Evolutionary conservation across 2,113 vertebrate genomes (phyloP).

Genomic region (Onychostoma macrolepis): DNA sequence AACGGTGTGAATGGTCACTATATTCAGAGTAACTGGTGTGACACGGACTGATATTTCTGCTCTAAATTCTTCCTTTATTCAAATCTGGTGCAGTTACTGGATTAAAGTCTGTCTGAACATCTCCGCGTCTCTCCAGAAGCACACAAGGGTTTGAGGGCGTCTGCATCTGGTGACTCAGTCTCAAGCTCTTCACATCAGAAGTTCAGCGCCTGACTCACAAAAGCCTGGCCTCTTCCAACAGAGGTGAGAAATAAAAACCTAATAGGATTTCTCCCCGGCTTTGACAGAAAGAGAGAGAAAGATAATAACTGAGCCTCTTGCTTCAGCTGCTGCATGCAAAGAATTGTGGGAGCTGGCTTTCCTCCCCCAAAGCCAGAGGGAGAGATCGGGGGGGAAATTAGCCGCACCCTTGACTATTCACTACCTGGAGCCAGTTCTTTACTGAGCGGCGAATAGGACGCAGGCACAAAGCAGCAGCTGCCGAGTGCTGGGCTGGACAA

Average conservation of each 20-base stretch:
- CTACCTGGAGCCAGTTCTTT: conserved; percentile 39
- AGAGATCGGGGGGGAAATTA: conserved; percentile 36
- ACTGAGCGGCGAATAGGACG: conserved; percentile 36
- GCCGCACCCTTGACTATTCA: conserved; percentile 39
- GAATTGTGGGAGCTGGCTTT: conserved; percentile 3
- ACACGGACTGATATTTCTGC: not conserved
- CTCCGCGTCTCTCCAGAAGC: not conserved
- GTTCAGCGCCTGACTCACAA: not conserved
- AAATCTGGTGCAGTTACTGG: not conserved
- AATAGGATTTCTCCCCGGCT: conserved; percentile 36
- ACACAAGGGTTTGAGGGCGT: not conserved
- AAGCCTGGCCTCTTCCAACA: conserved; percentile 2
- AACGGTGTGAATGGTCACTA: not conserved
- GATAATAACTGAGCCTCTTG: conserved; percentile 14
- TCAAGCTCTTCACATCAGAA: not conserved
- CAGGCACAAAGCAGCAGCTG: conserved; percentile 49
- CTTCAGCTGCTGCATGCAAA: conserved; percentile 22
- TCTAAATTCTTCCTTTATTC: not conserved
- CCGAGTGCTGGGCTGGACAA: conserved; percentile 49
- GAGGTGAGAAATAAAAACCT: conserved; percentile 44
- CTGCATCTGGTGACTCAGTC: not conserved
- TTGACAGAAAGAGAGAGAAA: conserved; percentile 28
- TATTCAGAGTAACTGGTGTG: not conserved
- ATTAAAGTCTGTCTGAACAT: not conserved
- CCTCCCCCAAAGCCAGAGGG: not conserved